Evolutionary conservation across 1,140 invertebrate species (phyloP).

Genomic region (Meloidogyne hapla): DNA sequence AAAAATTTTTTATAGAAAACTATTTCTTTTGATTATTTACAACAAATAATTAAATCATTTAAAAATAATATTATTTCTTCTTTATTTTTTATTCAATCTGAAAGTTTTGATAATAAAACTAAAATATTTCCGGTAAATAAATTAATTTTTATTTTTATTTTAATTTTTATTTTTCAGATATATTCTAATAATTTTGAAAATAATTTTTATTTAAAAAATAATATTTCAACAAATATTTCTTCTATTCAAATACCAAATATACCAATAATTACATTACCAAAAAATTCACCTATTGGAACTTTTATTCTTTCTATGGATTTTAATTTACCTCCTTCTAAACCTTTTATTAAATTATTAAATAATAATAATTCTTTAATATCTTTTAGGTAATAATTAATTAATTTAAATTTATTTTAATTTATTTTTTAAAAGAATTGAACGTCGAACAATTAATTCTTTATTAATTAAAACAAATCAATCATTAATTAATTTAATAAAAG

Average conservation of each 20-base stretch:
- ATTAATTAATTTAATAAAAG: neutral
- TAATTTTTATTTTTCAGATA: neutral
- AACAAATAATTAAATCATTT: neutral
- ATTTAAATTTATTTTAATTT: neutral
- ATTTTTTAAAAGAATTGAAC: neutral
- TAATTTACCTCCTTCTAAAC: neutral
- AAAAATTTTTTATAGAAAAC: neutral
- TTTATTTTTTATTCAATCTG: neutral
- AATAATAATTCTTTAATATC: neutral
- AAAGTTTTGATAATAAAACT: neutral
- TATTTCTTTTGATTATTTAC: neutral
- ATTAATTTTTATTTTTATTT: neutral
- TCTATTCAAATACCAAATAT: neutral
- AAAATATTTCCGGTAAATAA: neutral
- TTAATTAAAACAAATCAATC: neutral
- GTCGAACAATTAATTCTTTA: constrained; percentile 3
- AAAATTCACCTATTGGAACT: neutral
- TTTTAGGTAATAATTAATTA: neutral
- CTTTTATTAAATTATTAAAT: neutral
- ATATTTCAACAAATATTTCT: neutral
- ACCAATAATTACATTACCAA: neutral
- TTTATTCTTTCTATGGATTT: neutral
- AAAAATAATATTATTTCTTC: neutral
- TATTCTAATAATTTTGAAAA: neutral
- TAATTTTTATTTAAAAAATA: neutral